These are phyloP conservation scores for Rhynchomys soricoides DNA, from an alignment of 2,113 vertebrate species.

Conservation along the genomic window DNA sequence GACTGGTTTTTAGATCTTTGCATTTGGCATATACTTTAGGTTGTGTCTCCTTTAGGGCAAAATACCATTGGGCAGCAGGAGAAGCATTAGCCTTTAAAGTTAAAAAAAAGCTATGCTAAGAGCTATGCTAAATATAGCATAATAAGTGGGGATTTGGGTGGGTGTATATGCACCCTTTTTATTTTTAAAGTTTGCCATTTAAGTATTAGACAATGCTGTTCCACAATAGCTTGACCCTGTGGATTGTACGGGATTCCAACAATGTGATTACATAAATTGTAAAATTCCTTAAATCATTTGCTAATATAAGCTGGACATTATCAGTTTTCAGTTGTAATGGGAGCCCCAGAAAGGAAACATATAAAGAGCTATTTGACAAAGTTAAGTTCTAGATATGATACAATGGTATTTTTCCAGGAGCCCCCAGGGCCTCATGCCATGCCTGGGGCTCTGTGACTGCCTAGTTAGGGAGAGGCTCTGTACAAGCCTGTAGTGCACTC, in stretches of 20 bases:
- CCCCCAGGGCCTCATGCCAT: too few relatives aligned
- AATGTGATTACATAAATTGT: background rate
- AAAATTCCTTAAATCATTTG: background rate
- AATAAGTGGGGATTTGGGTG: background rate
- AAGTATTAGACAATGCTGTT: background rate
- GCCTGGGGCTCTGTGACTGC: background rate
- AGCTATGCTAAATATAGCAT: background rate
- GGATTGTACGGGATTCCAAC: background rate
- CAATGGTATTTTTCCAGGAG: background rate
- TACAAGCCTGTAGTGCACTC: background rate
- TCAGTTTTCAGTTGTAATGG: background rate
- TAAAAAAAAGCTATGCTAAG: background rate
- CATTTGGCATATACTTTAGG: background rate
- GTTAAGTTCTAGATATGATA: background rate
- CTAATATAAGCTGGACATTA: background rate
- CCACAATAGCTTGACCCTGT: background rate
- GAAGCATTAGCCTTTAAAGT: background rate
- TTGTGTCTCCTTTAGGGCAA: background rate
- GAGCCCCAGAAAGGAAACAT: background rate
- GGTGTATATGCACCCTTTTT: background rate
- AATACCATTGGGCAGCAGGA: background rate
- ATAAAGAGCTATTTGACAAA: background rate
- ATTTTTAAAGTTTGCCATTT: background rate
- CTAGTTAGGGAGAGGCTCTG: background rate
- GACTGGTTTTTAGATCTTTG: background rate